Base-by-base conservation (phyloP, 2,797 vertebrate species). In the Apodemus agrarius region DNA sequence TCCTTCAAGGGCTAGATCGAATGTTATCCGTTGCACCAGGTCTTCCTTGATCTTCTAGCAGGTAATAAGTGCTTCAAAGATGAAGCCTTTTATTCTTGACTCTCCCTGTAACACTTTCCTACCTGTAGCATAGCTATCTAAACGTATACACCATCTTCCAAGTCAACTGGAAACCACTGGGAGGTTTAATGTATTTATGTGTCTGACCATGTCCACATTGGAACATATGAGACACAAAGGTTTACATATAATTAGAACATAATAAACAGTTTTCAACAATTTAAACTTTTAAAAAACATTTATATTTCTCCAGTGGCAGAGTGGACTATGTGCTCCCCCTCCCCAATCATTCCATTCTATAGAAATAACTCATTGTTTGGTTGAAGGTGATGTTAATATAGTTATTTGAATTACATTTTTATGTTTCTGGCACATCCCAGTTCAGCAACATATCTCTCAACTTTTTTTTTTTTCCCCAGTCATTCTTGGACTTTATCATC, bases 241-340 rank as follows among this genome's bases (percentile, higher is more conserved):
- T 43, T 93, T 87, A 93, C 0, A 83, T 3, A 24, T n/a, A 59
- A n/a, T 67, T 21, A 59, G 49, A 89, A 90, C 13, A 34, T 43
- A 85, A 57, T 90, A 72, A 46, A 26, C 52, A 76, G 22, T 81
- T 87, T 92, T 78, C 37, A 81, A 37, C 31, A 57, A 95, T 84
- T 49, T 92, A 72, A 72, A 84, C 13, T 76, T 94, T 78, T 80
- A 76, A 34, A n/a, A 81, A 95, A 85, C 52, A 91, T 72, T 95
- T 37, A n/a, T 40, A 89, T 34, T 87, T 91, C 57, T 90, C 69
- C 90, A 57, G 80, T 49, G 67, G 26, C 5, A 90, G 46, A 63
- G 65, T 37, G 14, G 59, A 72, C 16, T 92, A 91, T 63, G 93
- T 74, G 52, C 13, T 5, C 29, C n/a, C 9, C 17, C 59, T n/a